Conservation (phyloP, 2,888 invertebrate genomes). For the Limnephilus rhombicus region DNA sequence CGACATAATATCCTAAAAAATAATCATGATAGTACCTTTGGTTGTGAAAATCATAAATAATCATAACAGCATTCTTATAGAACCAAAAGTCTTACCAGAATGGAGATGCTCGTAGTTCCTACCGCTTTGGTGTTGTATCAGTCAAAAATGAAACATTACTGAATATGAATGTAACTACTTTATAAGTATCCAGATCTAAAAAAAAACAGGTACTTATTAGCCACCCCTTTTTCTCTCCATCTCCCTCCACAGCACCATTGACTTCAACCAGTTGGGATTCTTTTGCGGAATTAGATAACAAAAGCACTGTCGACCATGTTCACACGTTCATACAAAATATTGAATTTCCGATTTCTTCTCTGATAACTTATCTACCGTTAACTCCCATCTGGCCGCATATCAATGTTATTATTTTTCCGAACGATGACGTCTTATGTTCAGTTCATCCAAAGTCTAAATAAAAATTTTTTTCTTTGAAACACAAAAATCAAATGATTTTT, state of each 20-base stretch:
- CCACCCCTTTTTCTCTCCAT: not conserved
- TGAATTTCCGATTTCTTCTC: not conserved
- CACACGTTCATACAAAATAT: not conserved
- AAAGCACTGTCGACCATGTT: not conserved
- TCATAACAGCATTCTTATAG: no score
- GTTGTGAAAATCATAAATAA: no score
- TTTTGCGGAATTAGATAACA: not conserved
- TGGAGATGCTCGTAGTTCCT: no score
- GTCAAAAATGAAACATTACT: no score
- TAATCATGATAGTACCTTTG: no score
- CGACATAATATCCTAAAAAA: no score
- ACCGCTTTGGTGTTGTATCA: no score
- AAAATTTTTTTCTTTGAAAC: not conserved
- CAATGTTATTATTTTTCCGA: not conserved
- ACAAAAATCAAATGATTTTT: not conserved
- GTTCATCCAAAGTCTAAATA: not conserved
- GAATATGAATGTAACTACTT: no score
- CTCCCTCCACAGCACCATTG: not conserved
- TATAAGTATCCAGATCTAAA: no score
- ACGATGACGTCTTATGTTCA: not conserved
- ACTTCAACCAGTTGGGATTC: not conserved
- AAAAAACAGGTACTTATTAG: not conserved
- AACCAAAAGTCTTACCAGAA: no score
- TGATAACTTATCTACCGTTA: not conserved
- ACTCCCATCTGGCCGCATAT: not conserved